Percentiles rank a stretch among this genome's conserved stretches.
These are phyloP conservation scores for Odobenus rosmarus DNA, from an alignment of 2,113 vertebrate species.

Conservation along the genomic window DNA sequence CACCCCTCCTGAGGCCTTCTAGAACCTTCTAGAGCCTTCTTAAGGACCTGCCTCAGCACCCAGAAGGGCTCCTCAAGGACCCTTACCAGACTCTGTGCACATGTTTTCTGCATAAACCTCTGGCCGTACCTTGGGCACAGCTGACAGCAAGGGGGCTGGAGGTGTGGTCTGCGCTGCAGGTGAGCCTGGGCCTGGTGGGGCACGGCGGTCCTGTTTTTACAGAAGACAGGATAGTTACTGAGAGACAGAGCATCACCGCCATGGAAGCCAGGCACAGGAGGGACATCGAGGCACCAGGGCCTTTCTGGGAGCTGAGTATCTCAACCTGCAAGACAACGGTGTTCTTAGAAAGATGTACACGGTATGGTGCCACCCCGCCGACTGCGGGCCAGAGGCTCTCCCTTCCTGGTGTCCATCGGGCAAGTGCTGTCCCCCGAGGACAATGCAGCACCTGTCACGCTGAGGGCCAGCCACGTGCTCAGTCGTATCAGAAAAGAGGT, in stretches of 20 bases:
- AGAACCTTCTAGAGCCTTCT: too few relatives aligned
- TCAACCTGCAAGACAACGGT: not conserved
- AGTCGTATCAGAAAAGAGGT: not conserved
- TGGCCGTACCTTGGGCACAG: rapidly evolving
- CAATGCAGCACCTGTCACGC: rapidly evolving
- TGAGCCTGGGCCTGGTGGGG: rapidly evolving
- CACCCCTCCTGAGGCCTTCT: not conserved
- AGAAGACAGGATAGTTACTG: too few relatives aligned
- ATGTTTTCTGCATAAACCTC: not conserved
- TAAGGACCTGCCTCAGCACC: not conserved
- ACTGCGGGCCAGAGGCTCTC: not conserved
- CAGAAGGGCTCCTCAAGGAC: not conserved
- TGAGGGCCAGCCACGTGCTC: not conserved
- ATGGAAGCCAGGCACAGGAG: not conserved
- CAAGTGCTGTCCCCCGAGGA: not conserved
- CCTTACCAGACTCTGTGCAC: not conserved
- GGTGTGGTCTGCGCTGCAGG: rapidly evolving
- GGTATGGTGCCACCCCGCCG: not conserved
- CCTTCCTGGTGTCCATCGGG: not conserved
- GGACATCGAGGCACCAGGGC: not conserved
- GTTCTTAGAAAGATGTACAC: not conserved
- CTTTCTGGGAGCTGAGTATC: not conserved
- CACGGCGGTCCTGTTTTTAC: rapidly evolving
- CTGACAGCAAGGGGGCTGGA: not conserved
- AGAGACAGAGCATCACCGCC: not conserved